phyloP scores from a whole-genome alignment of 2,797 vertebrate species.

The Gymnothorax javanicus region DNA sequence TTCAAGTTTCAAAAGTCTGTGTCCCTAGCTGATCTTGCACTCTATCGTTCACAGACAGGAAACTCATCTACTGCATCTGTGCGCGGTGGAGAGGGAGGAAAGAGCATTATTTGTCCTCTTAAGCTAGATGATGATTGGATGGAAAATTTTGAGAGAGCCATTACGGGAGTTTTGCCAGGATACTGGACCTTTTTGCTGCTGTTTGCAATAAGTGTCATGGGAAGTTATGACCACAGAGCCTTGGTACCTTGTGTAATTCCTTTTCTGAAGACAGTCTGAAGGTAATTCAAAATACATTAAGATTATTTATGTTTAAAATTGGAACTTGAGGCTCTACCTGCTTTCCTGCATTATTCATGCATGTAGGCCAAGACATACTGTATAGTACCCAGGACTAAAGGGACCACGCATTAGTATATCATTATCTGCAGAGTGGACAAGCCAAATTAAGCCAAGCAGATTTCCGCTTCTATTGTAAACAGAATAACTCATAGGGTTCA shows the following conservation, averaged over 20 bases:
- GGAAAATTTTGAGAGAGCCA: not conserved
- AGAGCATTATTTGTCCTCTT: not conserved
- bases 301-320: not conserved
- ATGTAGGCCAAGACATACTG: not conserved
- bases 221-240: not conserved
- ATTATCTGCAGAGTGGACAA: slow-evolving; percentile 53
- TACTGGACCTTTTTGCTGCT: not conserved
- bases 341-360: not conserved
- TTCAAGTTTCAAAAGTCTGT: not conserved
- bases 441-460: slow-evolving; percentile 59
- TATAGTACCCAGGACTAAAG: not conserved
- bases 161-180: not conserved
- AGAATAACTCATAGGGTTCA: slow-evolving; percentile 71
- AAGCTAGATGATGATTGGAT: not conserved
- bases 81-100: not conserved
- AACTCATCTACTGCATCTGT: not conserved
- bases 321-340: not conserved
- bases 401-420: slow-evolving; percentile 39
- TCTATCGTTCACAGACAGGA: not conserved
- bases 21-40: not conserved
- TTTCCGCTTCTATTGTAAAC: slow-evolving; percentile 63
- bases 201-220: not conserved
- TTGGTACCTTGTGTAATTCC: no score
- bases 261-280: not conserved
- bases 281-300: not conserved